These are phyloP conservation scores for Acipenser transmontanus DNA, from an alignment of 2,797 vertebrate genomes.

Conservation along the genomic window DNA sequence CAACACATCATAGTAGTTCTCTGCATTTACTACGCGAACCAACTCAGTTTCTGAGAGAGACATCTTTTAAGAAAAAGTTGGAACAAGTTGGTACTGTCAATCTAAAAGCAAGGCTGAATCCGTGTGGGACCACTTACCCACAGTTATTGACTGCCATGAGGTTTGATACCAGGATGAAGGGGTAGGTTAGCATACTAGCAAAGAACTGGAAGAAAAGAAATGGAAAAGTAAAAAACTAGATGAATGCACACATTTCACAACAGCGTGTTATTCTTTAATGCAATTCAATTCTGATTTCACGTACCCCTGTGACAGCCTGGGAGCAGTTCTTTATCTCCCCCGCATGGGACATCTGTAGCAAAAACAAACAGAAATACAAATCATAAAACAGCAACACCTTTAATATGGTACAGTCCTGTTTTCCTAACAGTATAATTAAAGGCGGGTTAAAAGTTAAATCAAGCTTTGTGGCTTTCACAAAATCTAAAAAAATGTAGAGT, in stretches of 20 bases:
- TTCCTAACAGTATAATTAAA: neutral
- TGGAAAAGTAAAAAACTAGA: neutral
- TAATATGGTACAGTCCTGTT: neutral
- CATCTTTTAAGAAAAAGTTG: neutral
- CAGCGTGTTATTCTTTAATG: neutral
- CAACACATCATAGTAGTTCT: no score
- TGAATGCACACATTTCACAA: no score
- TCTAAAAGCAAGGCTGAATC: no score
- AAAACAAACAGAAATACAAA: neutral
- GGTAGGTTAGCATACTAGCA: conserved; percentile 93
- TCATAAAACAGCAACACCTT: rapidly evolving
- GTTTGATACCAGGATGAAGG: conserved; percentile 90
- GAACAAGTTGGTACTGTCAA: neutral
- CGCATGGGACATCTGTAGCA: conserved; percentile 75
- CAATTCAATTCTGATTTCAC: conserved; percentile 23
- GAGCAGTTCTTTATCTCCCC: conserved; percentile 91
- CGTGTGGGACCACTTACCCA: conserved; percentile 65
- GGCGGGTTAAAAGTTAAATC: neutral
- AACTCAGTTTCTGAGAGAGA: neutral
- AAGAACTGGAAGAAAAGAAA: conserved; percentile 69
- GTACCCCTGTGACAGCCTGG: conserved; percentile 87
- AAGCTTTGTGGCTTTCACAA: neutral
- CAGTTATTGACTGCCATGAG: conserved; percentile 96
- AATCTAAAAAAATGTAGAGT: neutral
- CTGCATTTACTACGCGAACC: no score